phyloP scores from a whole-genome alignment of 2,797 vertebrate genomes.

The Clamator glandarius region DNA sequence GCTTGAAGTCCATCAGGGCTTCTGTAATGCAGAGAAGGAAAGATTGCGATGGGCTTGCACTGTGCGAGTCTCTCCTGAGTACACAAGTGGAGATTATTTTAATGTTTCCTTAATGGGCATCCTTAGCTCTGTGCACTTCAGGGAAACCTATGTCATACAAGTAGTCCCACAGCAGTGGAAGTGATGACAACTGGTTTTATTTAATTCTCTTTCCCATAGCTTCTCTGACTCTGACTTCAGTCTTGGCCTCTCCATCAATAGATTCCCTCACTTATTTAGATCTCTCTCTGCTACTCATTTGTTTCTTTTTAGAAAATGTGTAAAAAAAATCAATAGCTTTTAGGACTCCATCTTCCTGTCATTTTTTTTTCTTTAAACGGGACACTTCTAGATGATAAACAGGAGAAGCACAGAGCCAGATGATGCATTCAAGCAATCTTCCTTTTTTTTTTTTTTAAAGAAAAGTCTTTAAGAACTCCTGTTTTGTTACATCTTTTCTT shows the following conservation, averaged over 20 bases:
- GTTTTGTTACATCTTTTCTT: not conserved
- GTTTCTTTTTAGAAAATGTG: not conserved
- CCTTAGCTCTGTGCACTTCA: not conserved
- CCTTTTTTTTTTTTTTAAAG: not conserved
- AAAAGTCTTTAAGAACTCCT: not conserved
- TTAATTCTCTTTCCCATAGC: not conserved
- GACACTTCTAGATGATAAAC: not conserved
- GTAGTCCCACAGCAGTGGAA: not conserved
- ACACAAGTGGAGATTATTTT: not conserved
- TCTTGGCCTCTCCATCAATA: not conserved
- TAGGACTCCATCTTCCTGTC: not conserved
- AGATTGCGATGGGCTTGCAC: not conserved
- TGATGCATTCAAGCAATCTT: not conserved
- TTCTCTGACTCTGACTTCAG: not conserved
- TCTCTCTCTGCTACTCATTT: not conserved
- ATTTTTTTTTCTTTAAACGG: not conserved
- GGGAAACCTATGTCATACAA: not conserved
- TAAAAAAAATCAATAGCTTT: constrained; percentile 20
- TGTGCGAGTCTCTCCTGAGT: not conserved
- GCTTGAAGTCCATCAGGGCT: not conserved
- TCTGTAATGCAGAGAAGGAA: not conserved
- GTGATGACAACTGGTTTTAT: not conserved
- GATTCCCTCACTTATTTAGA: not conserved
- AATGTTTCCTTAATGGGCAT: not conserved
- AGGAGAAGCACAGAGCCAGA: not conserved